phyloP scores from a whole-genome alignment of 1,140 invertebrate genomes.

The Leucophenga varia region DNA sequence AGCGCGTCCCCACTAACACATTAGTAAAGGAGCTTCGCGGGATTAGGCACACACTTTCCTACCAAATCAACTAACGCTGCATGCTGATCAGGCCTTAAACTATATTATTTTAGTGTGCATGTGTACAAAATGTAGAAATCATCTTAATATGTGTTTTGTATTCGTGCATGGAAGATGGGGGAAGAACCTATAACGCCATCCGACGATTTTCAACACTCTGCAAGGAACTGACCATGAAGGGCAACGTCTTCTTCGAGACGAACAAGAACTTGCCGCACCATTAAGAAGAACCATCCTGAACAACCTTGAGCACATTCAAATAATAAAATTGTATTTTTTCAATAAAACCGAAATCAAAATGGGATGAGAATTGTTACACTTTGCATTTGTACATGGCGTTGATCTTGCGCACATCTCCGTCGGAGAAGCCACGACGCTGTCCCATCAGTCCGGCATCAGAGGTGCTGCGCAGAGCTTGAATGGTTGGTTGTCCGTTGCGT shows the following conservation, averaged over 20 bases:
- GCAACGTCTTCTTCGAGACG: constrained; percentile 50
- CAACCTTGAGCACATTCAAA: too few species aligned
- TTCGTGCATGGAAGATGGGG: constrained; percentile 30
- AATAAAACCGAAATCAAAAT: constrained; percentile 17
- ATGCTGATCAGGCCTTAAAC: too few species aligned
- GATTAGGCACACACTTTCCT: neutral
- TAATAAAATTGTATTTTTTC: constrained; percentile 9
- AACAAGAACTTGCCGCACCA: constrained; percentile 48
- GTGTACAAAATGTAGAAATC: too few species aligned
- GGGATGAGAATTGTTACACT: neutral
- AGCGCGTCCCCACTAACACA: constrained; percentile 40
- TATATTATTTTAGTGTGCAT: too few species aligned
- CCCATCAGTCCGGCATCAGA: constrained; percentile 59
- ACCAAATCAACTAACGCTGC: too few species aligned
- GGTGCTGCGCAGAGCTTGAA: constrained; percentile 57
- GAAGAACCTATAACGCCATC: constrained; percentile 38
- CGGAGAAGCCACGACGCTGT: constrained; percentile 71
- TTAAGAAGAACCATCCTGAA: too few species aligned
- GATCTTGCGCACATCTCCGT: constrained; percentile 71
- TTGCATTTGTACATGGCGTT: constrained; percentile 73
- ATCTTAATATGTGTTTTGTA: too few species aligned
- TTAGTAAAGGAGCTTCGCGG: neutral
- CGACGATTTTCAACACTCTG: constrained; percentile 51
- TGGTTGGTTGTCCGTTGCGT: constrained; percentile 69
- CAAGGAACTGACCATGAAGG: constrained; percentile 48